Evolutionary conservation across 2,888 invertebrate species (phyloP).

Genomic region (Meiosimyza platycephala): DNA sequence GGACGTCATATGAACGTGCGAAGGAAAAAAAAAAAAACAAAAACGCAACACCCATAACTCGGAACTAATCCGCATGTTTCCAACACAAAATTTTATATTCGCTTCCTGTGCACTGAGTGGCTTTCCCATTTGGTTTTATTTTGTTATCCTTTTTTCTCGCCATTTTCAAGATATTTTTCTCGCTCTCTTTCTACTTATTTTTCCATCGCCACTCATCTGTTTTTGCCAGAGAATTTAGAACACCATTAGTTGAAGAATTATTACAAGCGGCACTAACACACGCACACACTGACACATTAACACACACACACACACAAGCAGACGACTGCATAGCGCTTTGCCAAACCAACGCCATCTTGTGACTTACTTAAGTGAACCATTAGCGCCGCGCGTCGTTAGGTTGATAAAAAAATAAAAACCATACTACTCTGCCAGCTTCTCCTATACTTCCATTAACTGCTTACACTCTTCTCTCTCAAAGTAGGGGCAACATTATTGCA

Average conservation of each 20-base stretch:
- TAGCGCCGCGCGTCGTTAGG: conserved; percentile 29
- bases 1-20: too few relatives aligned
- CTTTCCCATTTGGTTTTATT: too few relatives aligned
- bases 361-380: conserved; percentile 35
- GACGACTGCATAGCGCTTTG: not conserved
- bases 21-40: too few relatives aligned
- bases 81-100: too few relatives aligned
- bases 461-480: not conserved
- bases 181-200: too few relatives aligned
- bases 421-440: not conserved
- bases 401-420: conserved; percentile 24
- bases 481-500: not conserved
- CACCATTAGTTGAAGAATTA: conserved; percentile 37
- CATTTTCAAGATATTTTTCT: too few relatives aligned
- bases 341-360: conserved; percentile 28
- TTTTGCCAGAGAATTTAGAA: conserved; percentile 27
- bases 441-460: not conserved
- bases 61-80: too few relatives aligned
- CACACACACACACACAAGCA: not conserved
- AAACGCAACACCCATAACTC: too few relatives aligned
- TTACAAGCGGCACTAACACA: conserved; percentile 27
- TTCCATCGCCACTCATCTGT: too few relatives aligned
- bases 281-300: not conserved
- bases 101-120: too few relatives aligned
- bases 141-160: too few relatives aligned